Evolutionary conservation across 1,140 invertebrate species (phyloP).

Genomic region (Hylaeus volcanicus): DNA sequence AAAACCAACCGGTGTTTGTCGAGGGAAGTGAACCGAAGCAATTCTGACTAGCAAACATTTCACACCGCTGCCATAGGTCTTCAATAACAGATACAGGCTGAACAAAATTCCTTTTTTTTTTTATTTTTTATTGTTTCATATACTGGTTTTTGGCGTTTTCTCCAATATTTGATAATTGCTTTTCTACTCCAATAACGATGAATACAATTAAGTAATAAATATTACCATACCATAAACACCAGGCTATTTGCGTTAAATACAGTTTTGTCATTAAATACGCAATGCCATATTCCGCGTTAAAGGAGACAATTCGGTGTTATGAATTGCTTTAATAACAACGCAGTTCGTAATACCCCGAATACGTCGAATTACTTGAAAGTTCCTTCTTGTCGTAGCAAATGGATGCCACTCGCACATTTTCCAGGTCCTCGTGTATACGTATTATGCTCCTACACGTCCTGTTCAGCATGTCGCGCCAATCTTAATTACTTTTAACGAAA

Average conservation of each 20-base stretch:
- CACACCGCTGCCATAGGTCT: too few species aligned
- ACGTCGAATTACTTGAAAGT: slow-evolving; percentile 40
- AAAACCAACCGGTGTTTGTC: too few species aligned
- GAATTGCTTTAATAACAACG: slow-evolving; percentile 27
- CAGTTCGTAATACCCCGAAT: slow-evolving; percentile 36
- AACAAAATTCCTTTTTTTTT: too few species aligned
- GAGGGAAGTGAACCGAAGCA: too few species aligned
- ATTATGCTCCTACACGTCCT: slow-evolving; percentile 43
- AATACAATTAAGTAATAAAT: too few species aligned
- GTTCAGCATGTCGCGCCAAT: slow-evolving; percentile 35
- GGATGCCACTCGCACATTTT: slow-evolving; percentile 49
- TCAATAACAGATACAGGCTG: too few species aligned
- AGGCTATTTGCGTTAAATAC: background rate
- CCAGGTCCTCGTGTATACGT: slow-evolving; percentile 21
- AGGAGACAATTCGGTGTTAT: background rate
- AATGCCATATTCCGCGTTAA: background rate
- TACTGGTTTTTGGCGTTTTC: too few species aligned
- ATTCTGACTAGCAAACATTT: too few species aligned
- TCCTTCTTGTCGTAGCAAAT: slow-evolving; percentile 41
- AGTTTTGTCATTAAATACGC: too few species aligned
- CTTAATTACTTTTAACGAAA: slow-evolving; percentile 55
- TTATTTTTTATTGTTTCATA: too few species aligned
- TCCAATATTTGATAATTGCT: too few species aligned
- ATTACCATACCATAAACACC: background rate
- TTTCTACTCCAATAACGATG: too few species aligned